These are phyloP conservation scores for Arbacia lixula DNA, from an alignment of 53 echinoderm and acorn worm genomes.

Conservation along the genomic window DNA sequence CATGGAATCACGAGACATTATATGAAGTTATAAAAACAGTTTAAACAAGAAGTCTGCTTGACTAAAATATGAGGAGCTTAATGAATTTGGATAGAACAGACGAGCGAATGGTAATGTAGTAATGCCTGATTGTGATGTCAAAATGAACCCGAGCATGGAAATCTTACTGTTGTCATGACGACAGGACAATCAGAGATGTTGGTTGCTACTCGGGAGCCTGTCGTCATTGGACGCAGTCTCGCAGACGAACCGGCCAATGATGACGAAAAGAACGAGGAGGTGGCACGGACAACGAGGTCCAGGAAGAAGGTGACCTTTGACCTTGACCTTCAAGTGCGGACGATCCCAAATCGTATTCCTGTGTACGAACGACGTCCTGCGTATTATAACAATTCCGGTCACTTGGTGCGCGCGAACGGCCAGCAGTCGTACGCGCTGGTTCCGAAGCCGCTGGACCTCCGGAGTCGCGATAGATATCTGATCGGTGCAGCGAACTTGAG, in stretches of 20 bases:
- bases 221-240: neutral
- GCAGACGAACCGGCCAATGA: neutral
- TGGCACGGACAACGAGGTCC: constrained; percentile 26
- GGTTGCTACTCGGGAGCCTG: constrained; percentile 19
- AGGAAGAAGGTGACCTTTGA: constrained; percentile 91
- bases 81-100: no score
- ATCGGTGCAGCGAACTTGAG: constrained; percentile 74
- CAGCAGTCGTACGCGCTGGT: constrained; percentile 55
- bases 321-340: constrained; percentile 78
- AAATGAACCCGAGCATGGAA: no score
- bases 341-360: constrained; percentile 89
- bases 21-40: no score
- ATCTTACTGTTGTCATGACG: no score
- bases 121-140: no score
- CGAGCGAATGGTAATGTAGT: no score
- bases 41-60: no score
- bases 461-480: constrained; percentile 66
- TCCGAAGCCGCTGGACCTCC: constrained; percentile 74
- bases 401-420: constrained; percentile 13
- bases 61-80: no score
- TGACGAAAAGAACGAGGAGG: neutral
- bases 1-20: no score
- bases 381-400: constrained; percentile 49
- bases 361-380: constrained; percentile 85
- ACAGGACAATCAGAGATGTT: constrained; percentile 27